phyloP scores from a whole-genome alignment of 1,140 invertebrate species.

The Chrysoperla carnea region DNA sequence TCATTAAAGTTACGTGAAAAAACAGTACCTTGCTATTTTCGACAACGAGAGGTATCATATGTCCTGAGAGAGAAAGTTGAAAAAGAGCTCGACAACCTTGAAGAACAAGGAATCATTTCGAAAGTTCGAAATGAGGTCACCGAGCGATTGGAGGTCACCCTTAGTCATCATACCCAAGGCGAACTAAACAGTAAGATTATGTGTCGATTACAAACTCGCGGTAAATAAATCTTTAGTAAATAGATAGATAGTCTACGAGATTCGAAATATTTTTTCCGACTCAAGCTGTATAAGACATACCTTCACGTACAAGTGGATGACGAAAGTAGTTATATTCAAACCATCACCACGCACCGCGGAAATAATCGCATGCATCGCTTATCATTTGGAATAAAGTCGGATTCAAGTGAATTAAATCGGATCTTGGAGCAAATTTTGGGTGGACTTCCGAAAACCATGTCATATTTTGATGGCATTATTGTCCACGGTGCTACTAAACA shows the following conservation, averaged over 20 bases:
- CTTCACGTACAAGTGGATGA: constrained; percentile 8
- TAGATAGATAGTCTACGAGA: constrained; percentile 6
- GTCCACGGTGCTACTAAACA: constrained; percentile 9
- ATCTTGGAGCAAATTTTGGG: constrained; percentile 22
- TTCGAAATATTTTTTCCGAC: constrained; percentile 10
- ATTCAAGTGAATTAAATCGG: constrained; percentile 27
- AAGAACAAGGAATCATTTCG: constrained; percentile 4
- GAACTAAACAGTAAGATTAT: constrained; percentile 5
- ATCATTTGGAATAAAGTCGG: constrained; percentile 25
- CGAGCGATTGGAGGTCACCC: constrained; percentile 5
- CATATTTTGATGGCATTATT: constrained; percentile 16
- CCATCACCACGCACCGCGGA: constrained; percentile 13
- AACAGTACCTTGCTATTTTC: constrained; percentile 9
- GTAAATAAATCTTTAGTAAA: constrained; percentile 9
- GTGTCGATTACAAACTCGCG: constrained; percentile 20
- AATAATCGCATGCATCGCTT: constrained; percentile 18
- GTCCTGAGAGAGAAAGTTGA: constrained; percentile 9
- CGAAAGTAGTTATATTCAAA: background rate
- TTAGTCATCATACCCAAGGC: constrained; percentile 3
- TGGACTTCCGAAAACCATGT: constrained; percentile 6
- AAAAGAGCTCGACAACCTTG: constrained; percentile 6
- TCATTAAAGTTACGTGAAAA: background rate
- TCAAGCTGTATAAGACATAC: constrained; percentile 16
- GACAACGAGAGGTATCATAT: constrained; percentile 9
- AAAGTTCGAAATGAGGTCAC: constrained; percentile 7